A percentile compares a stretch with the other conserved stretches of the same genome.
Evolutionary conservation across 35 echinoderm and acorn worm genomes (phyloP).

Genomic region (Heliocidaris tuberculata): DNA sequence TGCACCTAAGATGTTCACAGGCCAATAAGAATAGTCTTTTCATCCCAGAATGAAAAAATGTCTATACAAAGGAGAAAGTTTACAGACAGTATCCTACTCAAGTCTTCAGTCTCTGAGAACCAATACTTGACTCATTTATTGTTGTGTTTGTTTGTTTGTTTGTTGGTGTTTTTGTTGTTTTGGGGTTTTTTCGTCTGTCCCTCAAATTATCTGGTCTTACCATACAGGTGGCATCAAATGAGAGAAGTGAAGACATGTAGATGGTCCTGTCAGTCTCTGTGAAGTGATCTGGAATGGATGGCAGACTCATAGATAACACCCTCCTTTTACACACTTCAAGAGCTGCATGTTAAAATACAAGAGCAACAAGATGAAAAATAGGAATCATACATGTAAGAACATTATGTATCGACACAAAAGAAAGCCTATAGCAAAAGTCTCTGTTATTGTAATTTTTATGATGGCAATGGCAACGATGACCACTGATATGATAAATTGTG

Average conservation of each 20-base stretch:
- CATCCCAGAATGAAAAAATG: too few species aligned
- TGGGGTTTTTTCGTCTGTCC: too few species aligned
- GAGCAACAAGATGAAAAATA: not conserved
- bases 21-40: too few species aligned
- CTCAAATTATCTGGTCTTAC: too few species aligned
- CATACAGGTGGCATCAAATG: constrained; percentile 83
- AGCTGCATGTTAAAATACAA: constrained; percentile 58
- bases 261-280: constrained; percentile 79
- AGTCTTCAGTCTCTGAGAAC: too few species aligned
- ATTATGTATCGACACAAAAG: not conserved
- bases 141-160: too few species aligned
- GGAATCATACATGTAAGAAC: not conserved
- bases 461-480: not conserved
- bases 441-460: not conserved
- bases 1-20: too few species aligned
- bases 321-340: constrained; percentile 84
- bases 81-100: too few species aligned
- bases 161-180: too few species aligned
- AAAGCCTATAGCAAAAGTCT: not conserved
- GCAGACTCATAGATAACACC: constrained; percentile 70
- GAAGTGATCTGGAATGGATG: constrained; percentile 78
- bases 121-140: too few species aligned
- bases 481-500: not conserved
- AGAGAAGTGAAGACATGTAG: constrained; percentile 76
- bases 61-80: too few species aligned